These are phyloP conservation scores for Neoitamus cyanurus DNA, from an alignment of 2,888 invertebrate genomes.

Conservation along the genomic window DNA sequence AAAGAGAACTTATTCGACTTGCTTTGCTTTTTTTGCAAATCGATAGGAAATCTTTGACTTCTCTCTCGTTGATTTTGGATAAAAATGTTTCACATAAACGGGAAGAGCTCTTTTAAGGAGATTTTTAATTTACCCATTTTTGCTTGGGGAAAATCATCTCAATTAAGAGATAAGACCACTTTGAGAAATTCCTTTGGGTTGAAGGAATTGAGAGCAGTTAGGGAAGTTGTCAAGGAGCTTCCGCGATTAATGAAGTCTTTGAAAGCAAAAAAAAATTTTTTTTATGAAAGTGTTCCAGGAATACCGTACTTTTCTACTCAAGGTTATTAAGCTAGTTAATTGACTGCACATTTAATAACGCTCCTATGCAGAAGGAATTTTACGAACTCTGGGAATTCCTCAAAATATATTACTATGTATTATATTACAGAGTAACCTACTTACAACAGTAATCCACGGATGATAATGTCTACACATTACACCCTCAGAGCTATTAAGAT, in stretches of 20 bases:
- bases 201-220: background rate
- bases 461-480: background rate
- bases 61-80: background rate
- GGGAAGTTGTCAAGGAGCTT: background rate
- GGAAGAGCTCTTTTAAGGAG: background rate
- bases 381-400: background rate
- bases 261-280: background rate
- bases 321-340: background rate
- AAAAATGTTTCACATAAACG: background rate
- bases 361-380: background rate
- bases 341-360: background rate
- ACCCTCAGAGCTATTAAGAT: background rate
- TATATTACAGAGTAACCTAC: background rate
- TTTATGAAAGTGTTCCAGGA: background rate
- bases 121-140: background rate
- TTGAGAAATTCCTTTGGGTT: background rate
- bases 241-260: background rate
- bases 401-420: background rate
- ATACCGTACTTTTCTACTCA: background rate
- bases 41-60: background rate
- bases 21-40: background rate
- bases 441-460: background rate
- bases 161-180: background rate
- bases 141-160: background rate
- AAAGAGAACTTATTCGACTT: background rate